Evolutionary conservation across 2,888 invertebrate species (phyloP).

Genomic region (Eumacrocentrus americanus): DNA sequence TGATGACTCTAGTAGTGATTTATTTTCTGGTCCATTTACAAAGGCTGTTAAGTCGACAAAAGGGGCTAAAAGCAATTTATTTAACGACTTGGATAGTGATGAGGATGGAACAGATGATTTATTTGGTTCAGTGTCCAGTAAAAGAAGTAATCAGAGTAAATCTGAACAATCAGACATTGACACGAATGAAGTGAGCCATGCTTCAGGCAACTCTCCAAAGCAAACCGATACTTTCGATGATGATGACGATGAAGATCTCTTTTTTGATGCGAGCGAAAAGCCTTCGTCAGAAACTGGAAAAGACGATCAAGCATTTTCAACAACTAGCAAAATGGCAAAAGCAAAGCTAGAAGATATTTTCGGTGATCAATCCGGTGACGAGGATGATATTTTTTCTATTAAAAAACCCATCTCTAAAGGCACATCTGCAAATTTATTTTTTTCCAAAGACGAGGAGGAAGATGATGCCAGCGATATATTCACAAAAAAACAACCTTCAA

Average conservation of each 20-base stretch:
- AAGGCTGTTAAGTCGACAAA: constrained; percentile 43
- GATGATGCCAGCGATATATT: constrained; percentile 46
- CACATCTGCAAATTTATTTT: constrained; percentile 38
- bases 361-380: constrained; percentile 50
- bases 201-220: constrained; percentile 30
- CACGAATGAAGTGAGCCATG: constrained; percentile 25
- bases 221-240: constrained; percentile 40
- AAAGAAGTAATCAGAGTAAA: constrained; percentile 27
- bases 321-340: constrained; percentile 34
- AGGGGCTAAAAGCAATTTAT: constrained; percentile 44
- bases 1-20: constrained; percentile 46
- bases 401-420: constrained; percentile 36
- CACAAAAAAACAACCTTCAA: constrained; percentile 37
- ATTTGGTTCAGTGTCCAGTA: constrained; percentile 38
- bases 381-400: constrained; percentile 52
- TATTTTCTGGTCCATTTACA: constrained; percentile 48
- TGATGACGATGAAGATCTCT: constrained; percentile 37
- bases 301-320: constrained; percentile 31
- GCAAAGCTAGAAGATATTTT: constrained; percentile 51
- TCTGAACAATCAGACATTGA: constrained; percentile 22
- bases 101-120: constrained; percentile 43
- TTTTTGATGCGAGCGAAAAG: constrained; percentile 32
- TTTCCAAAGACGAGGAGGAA: constrained; percentile 42
- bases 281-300: constrained; percentile 35
- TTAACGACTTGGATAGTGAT: constrained; percentile 47